Base-by-base conservation (phyloP, 2,113 vertebrate species). In the Camelus bactrianus region DNA sequence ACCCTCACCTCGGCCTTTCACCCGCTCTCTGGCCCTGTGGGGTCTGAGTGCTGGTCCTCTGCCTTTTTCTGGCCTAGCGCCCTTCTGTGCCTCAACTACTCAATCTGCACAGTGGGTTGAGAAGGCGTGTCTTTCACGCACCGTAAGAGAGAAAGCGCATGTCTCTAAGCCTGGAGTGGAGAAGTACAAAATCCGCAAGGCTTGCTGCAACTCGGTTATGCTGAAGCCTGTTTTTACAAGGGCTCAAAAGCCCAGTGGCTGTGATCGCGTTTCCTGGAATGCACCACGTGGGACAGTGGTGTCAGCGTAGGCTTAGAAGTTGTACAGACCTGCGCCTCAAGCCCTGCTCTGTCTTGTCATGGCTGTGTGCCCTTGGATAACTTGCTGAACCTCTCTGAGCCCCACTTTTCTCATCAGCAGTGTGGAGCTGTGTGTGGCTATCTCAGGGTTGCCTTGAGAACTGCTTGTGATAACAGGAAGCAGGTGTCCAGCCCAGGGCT, bases 261-360 rank as follows among this genome's bases (percentile, higher is more conserved):
- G n/a, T 48, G 91, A 50, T 54, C 16, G 17, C 9, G 0, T 32
- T 52, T 80, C 22, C 89, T 80, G 65, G 62, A 46, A 14, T 28
- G 26, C 35, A 20, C 6, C 13, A 32, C 2, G 2, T 8, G 26
- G 22, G 24, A 14, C 1, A 32, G 8, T 2, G 50, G 12, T 28
- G 3, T 64, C 28, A 15, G 54, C 52, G 64, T 0, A 76, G 38
- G 8, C 30, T 82, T 16, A 35, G 65, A 38, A 54, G 42, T 19
- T 8, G 1, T 13, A 1, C 0, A 11, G 7, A 46, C 22, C 88
- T 24, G 48, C 75, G 8, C 35, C 38, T 22, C n/a, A 32, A 20
- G 10, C 24, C 30, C n/a, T 11, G 56, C 22, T 65, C 38, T 73
- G 28, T 75, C 7, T 38, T 16, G 0, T 46, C 38, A 15, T 1